Evolutionary conservation across 37 sponge, comb jelly and placozoan genomes (phyloP), one percentile per base, ranked within the genome.

Genomic region (Oopsacas minuta): DNA sequence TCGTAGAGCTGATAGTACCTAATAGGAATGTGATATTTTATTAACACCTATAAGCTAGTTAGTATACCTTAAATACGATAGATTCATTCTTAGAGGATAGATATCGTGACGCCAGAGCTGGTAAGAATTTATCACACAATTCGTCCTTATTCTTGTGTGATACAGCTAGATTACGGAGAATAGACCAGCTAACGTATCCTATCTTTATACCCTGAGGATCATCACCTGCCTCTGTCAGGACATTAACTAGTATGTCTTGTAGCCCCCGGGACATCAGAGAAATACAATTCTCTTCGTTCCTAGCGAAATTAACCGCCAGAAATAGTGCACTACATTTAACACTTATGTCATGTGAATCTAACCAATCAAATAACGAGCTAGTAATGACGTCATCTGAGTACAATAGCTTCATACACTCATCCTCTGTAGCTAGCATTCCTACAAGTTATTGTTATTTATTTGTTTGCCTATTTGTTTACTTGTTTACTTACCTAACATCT

Each of bases 351-450:
- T 12, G 22, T 3, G 75, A 61, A 34, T 61, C 75, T 34, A 61
- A 34, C 17, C 7, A 61, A 25, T 61, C 75, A 34, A 25, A 61
- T 3, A 61, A 34, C 1, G 75, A 61, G 17, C 75, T 12, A 3
- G 75, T 61, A 3, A 61, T 61, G 75, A 61, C 75, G 75, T 61
- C 75, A 61, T 61, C 75, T 3, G 75, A 3, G 22, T 32, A 61
- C 30, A 61, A 34, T 34, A 61, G 28, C 75, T 61, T 12, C 75
- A 61, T 61, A 34, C 75, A 61, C 75, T 3, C 75, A 12, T 61
- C 75, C 20, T 61, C 75, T 12, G 75, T 61, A 61, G 75, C 75
- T 5, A 61, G 30, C 75, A 61, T 61, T 61, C 75, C 75, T 61
- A 61, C 22, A 42, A 42, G 49, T 42, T 42, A 42, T 42, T 17